These are phyloP conservation scores for Rugalucina vietnamica DNA, from an alignment of 2,888 invertebrate genomes.

Conservation along the genomic window DNA sequence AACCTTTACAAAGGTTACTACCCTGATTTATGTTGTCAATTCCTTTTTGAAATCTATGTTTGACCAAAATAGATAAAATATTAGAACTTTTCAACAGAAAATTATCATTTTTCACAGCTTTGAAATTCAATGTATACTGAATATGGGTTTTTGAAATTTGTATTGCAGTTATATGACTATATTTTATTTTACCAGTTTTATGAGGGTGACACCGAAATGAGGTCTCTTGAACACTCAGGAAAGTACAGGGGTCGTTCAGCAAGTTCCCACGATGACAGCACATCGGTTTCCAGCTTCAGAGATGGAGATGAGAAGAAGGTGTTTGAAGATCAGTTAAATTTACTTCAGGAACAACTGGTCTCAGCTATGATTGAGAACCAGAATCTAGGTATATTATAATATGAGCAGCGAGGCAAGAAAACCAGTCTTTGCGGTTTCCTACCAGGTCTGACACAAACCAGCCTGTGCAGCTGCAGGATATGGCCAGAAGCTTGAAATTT, in stretches of 20 bases:
- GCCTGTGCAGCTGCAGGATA: too few species aligned
- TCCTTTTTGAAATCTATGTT: neutral
- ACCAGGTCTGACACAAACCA: too few species aligned
- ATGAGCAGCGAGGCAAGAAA: too few species aligned
- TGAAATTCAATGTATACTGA: neutral
- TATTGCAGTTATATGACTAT: too few species aligned
- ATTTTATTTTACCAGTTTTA: too few species aligned
- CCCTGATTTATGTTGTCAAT: neutral
- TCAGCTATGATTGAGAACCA: slow-evolving; percentile 83
- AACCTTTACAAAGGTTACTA: neutral
- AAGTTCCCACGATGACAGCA: slow-evolving; percentile 4
- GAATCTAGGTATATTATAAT: slow-evolving; percentile 79
- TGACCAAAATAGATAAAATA: neutral
- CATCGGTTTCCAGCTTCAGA: neutral
- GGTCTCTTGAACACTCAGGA: neutral
- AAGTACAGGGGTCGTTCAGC: neutral
- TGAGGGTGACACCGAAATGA: neutral
- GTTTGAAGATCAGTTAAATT: slow-evolving; percentile 80
- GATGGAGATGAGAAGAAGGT: slow-evolving; percentile 63
- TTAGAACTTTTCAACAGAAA: neutral
- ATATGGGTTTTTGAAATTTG: neutral
- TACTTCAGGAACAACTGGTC: slow-evolving; percentile 83
- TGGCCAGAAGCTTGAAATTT: too few species aligned
- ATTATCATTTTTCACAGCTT: neutral
- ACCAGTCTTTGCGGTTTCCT: too few species aligned